Conservation (phyloP, 2,888 invertebrate genomes). For the Eremobia ochroleuca region DNA sequence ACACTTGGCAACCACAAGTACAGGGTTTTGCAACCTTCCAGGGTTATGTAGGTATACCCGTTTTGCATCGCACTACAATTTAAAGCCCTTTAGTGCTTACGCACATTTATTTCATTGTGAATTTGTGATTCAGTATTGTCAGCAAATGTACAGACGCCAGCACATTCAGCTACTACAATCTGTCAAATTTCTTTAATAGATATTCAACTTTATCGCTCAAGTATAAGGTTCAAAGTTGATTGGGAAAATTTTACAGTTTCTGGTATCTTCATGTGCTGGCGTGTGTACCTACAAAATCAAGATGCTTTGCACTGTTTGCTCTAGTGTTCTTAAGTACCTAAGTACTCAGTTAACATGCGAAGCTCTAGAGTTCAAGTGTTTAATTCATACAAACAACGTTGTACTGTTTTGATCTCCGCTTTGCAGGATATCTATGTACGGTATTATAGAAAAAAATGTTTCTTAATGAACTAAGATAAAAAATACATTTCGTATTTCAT, state of each 20-base stretch:
- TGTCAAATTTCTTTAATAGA: too few relatives aligned
- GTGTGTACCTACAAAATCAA: background rate
- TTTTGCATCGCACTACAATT: background rate
- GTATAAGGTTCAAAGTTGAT: too few relatives aligned
- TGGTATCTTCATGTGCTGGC: too few relatives aligned
- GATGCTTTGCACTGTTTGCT: background rate
- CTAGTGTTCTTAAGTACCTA: too few relatives aligned
- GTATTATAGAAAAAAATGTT: background rate
- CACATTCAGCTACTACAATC: too few relatives aligned
- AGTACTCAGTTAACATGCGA: too few relatives aligned
- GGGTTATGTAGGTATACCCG: background rate
- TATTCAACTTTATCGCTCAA: too few relatives aligned
- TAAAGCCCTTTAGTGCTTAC: background rate
- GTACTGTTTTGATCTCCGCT: background rate
- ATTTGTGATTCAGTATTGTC: background rate
- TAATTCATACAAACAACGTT: background rate
- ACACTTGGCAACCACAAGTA: too few relatives aligned
- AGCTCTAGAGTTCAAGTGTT: background rate
- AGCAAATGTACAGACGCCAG: too few relatives aligned
- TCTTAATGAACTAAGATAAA: background rate
- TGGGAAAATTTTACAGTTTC: too few relatives aligned
- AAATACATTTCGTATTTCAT: background rate
- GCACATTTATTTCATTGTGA: background rate
- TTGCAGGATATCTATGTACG: background rate
- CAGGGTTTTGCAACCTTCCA: too few relatives aligned